Evolutionary conservation across 2,888 invertebrate species (phyloP).

Genomic region (Meganola albula): DNA sequence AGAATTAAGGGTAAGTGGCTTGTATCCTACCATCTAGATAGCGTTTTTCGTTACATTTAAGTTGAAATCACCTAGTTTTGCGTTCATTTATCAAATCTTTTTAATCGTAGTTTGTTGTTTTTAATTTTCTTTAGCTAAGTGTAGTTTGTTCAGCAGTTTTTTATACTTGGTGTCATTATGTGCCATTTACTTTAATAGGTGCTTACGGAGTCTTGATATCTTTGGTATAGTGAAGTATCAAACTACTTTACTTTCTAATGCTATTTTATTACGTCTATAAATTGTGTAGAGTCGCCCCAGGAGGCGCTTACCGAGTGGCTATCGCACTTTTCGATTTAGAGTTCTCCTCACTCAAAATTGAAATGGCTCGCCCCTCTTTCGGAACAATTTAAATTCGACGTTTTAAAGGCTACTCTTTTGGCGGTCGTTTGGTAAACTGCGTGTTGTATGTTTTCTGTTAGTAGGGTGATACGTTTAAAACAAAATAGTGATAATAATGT

Average conservation of each 20-base stretch:
- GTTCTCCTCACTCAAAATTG: conserved; percentile 67
- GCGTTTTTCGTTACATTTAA: no score
- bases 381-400: conserved; percentile 62
- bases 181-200: conserved; percentile 25
- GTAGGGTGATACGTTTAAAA: no score
- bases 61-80: no score
- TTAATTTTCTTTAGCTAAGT: conserved; percentile 15
- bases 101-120: not conserved
- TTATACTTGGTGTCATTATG: no score
- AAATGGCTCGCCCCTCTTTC: conserved; percentile 63
- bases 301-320: conserved; percentile 64
- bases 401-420: conserved; percentile 55
- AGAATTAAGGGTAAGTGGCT: conserved; percentile 33
- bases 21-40: conserved; percentile 16
- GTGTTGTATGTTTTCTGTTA: conserved; percentile 20
- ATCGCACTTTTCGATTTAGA: conserved; percentile 66
- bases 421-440: conserved; percentile 27
- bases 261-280: conserved; percentile 70
- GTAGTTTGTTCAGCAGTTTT: no score
- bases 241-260: conserved; percentile 48
- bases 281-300: conserved; percentile 66
- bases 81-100: not conserved
- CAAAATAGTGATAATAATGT: no score
- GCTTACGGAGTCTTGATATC: conserved; percentile 26
- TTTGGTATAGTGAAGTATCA: conserved; percentile 18